A percentile compares a stretch with the other conserved stretches of the same genome.
phyloP scores from a whole-genome alignment of 2,888 invertebrate species.

The Callyntrura sp. region DNA sequence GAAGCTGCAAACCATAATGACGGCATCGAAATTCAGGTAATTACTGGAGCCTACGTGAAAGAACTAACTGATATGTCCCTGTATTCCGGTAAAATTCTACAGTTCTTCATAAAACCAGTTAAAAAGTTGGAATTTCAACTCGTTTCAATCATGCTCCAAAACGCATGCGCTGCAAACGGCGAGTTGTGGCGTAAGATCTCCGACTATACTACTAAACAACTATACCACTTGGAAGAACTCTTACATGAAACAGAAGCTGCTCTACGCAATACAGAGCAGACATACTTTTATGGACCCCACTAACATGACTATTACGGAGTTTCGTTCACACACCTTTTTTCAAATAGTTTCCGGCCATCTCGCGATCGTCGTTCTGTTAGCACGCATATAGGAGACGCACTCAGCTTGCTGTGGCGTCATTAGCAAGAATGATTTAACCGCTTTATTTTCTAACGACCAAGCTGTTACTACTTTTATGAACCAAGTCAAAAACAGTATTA shows the following conservation, averaged over 20 bases:
- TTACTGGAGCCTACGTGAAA: not conserved
- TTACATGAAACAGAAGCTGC: not conserved
- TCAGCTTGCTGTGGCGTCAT: slow-evolving; percentile 64
- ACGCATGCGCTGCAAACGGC: not conserved
- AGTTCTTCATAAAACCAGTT: slow-evolving; percentile 12
- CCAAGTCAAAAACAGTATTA: not conserved
- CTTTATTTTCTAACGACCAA: slow-evolving; percentile 45
- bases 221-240: not conserved
- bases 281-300: slow-evolving; percentile 7
- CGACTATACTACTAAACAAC: not conserved
- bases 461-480: not conserved
- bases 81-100: not conserved
- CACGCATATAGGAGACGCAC: not conserved
- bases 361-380: not conserved
- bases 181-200: not conserved
- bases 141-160: not conserved
- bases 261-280: not conserved
- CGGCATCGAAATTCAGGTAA: not conserved
- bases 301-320: not conserved
- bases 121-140: not conserved
- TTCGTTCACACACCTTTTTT: not conserved
- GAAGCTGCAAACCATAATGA: too few relatives aligned
- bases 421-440: slow-evolving; percentile 27
- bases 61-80: not conserved
- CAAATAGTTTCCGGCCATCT: not conserved